Conservation (phyloP, 2,797 vertebrate genomes). For the Malurus leucopterus region DNA sequence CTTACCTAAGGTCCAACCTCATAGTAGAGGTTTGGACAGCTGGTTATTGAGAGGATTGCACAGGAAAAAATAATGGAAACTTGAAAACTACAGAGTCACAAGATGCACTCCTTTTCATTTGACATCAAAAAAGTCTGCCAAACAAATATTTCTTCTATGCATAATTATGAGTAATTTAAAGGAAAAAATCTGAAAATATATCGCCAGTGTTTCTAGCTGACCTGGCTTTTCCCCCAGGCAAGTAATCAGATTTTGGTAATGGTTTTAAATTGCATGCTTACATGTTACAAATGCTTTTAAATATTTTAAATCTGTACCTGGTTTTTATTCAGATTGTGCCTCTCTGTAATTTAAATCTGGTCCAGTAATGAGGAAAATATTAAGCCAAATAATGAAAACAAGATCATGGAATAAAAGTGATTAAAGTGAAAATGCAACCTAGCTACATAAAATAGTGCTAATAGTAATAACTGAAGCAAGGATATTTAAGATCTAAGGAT, state of each 20-base stretch:
- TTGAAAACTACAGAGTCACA: not conserved
- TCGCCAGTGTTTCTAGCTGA: not conserved
- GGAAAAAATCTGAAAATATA: not conserved
- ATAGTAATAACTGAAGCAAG: conserved; percentile 50
- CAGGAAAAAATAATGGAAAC: not conserved
- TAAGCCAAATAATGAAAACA: conserved; percentile 60
- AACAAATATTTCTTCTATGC: not conserved
- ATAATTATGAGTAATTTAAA: not conserved
- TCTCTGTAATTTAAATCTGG: conserved; percentile 55
- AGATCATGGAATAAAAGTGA: conserved; percentile 52
- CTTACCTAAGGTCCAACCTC: not conserved
- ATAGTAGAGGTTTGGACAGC: not conserved
- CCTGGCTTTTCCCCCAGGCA: conserved; percentile 22
- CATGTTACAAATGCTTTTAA: conserved; percentile 43
- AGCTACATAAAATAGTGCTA: conserved; percentile 47
- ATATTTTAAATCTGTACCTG: conserved; percentile 28
- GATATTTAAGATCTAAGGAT: conserved; percentile 59
- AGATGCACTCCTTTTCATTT: not conserved
- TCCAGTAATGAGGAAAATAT: conserved; percentile 46
- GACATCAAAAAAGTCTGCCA: not conserved
- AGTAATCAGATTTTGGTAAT: conserved; percentile 57
- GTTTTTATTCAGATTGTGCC: conserved; percentile 54
- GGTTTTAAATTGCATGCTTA: conserved; percentile 31
- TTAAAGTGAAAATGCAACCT: conserved; percentile 51
- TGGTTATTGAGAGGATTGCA: not conserved